Conservation (phyloP, 2,797 vertebrate genomes). For the Xenopus petersii region DNA sequence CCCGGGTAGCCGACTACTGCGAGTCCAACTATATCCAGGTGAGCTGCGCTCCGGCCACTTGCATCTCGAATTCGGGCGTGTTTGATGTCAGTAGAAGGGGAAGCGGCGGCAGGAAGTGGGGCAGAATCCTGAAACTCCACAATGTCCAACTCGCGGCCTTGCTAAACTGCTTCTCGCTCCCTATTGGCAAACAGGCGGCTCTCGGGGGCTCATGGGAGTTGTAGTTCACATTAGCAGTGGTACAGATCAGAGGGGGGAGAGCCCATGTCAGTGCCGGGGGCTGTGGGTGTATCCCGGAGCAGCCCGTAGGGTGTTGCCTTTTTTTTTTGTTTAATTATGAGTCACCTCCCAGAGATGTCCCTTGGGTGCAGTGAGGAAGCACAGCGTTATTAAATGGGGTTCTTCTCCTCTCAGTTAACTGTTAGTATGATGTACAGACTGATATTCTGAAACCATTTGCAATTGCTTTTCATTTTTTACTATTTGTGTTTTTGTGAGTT, state of each 20-base stretch:
- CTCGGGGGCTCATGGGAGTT: no score
- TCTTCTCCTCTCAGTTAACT: no score
- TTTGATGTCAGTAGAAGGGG: constrained; percentile 9
- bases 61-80: background rate
- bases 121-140: background rate
- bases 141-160: background rate
- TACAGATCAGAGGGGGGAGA: background rate
- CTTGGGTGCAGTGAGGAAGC: constrained; percentile 11
- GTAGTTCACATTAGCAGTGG: no score
- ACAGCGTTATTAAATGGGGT: no score
- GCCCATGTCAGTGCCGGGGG: background rate
- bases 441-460: no score
- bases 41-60: constrained; percentile 51
- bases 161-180: no score
- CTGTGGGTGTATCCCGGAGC: constrained; percentile 11
- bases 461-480: no score
- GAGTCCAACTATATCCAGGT: constrained; percentile 98
- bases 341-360: constrained; percentile 19
- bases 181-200: no score
- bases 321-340: constrained; percentile 38
- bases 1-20: constrained; percentile 93
- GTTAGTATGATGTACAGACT: no score
- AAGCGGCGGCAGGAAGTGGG: constrained; percentile 32
- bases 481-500: no score
- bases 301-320: constrained; percentile 36